Percentiles rank a stretch among this genome's conserved stretches.
phyloP scores from a whole-genome alignment of 1,140 invertebrate species.

The Eumeta japonica region DNA sequence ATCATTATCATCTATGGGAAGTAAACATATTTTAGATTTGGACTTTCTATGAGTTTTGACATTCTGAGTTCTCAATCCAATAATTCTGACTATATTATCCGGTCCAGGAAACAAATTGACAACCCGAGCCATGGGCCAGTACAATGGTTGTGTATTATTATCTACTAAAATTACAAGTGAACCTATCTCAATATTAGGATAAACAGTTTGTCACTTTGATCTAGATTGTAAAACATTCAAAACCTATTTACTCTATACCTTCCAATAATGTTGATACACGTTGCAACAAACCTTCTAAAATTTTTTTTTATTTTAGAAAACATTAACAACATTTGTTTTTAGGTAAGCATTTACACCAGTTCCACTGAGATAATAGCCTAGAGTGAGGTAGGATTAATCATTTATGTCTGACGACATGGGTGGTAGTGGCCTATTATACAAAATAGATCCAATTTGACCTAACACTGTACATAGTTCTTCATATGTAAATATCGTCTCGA shows the following conservation, averaged over 20 bases:
- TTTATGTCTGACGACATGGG: not conserved
- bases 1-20: conserved; percentile 11
- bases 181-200: conserved; percentile 12
- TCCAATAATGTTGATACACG: conserved; percentile 21
- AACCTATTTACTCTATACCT: conserved; percentile 18
- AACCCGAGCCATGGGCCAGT: conserved; percentile 24
- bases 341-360: conserved; percentile 4
- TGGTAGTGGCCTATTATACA: not conserved
- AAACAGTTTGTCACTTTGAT: conserved; percentile 15
- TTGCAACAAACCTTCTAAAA: conserved; percentile 8
- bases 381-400: conserved; percentile 3
- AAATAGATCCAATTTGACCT: not conserved
- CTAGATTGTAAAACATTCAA: conserved; percentile 15
- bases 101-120: conserved; percentile 17
- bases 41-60: conserved; percentile 7
- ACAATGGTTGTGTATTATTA: conserved; percentile 16
- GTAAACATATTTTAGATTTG: conserved; percentile 7
- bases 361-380: conserved; percentile 1
- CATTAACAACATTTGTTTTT: conserved; percentile 6
- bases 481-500: not conserved
- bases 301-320: conserved; percentile 3
- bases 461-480: conserved; percentile 1
- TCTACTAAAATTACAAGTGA: conserved; percentile 20
- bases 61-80: conserved; percentile 10
- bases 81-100: conserved; percentile 19